These are phyloP conservation scores for Mormoops blainvillei DNA, from an alignment of 2,113 vertebrate species.

Conservation along the genomic window DNA sequence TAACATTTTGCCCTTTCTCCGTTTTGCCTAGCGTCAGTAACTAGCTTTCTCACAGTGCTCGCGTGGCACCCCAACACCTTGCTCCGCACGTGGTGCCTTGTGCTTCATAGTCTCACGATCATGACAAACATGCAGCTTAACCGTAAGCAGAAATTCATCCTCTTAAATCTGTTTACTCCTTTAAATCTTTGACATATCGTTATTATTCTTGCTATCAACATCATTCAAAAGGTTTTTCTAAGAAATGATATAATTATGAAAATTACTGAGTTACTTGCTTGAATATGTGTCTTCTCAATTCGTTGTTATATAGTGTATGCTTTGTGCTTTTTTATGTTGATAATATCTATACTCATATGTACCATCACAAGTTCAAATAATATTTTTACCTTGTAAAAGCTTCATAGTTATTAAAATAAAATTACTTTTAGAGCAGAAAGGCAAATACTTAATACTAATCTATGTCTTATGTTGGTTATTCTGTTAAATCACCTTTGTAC, in stretches of 20 bases:
- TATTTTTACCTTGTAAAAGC: not conserved
- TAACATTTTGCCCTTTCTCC: conserved; percentile 1
- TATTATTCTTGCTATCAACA: not conserved
- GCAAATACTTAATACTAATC: not conserved
- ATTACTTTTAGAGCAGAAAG: not conserved
- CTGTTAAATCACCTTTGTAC: not conserved
- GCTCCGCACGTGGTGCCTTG: conserved; percentile 96
- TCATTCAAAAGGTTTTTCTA: not conserved
- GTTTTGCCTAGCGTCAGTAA: conserved; percentile 89
- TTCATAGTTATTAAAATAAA: not conserved
- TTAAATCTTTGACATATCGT: not conserved
- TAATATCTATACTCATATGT: not conserved
- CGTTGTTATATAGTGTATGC: not conserved
- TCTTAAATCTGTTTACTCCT: not conserved
- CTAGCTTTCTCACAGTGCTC: conserved; percentile 94
- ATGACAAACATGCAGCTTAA: conserved; percentile 98
- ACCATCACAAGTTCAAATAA: not conserved
- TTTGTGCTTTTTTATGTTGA: not conserved
- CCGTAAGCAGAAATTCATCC: conserved; percentile 82
- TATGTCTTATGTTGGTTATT: not conserved
- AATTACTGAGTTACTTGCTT: not conserved
- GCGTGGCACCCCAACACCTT: conserved; percentile 98
- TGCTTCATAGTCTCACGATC: conserved; percentile 96
- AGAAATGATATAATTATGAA: not conserved
- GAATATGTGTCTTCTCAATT: not conserved